These are phyloP conservation scores for Elysia crispata DNA, from an alignment of 2,888 invertebrate species.

Conservation along the genomic window DNA sequence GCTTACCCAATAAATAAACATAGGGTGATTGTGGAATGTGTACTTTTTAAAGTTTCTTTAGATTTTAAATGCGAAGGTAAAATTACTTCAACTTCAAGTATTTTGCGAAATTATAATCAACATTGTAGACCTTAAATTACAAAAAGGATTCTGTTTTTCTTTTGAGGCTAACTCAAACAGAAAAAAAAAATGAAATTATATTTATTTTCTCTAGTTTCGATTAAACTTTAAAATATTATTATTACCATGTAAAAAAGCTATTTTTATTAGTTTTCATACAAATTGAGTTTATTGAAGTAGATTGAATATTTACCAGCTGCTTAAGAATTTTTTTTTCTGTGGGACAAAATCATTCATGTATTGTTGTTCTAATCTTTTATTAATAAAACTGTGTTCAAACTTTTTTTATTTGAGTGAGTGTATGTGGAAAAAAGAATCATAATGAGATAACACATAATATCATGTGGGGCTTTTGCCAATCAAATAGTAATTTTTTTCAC, in stretches of 20 bases:
- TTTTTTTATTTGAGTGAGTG: not conserved
- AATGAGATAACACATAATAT: not conserved
- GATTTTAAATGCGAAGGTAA: not conserved
- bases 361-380: not conserved
- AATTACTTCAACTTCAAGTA: not conserved
- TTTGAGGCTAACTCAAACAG: not conserved
- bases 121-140: not conserved
- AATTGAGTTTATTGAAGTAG: not conserved
- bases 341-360: not conserved
- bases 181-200: not conserved
- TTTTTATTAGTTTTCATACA: slow-evolving; percentile 2
- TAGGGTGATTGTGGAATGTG: not conserved
- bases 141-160: not conserved
- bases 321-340: not conserved
- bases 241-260: not conserved
- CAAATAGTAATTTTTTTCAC: no score
- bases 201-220: not conserved
- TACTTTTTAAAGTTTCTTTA: not conserved
- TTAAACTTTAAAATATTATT: not conserved
- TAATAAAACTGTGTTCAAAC: not conserved
- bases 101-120: not conserved
- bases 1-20: slow-evolving; percentile 17
- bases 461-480: no score
- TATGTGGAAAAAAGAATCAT: not conserved
- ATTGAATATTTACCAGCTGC: not conserved